A percentile compares a stretch with the other conserved stretches of the same genome.
phyloP scores from a whole-genome alignment of 2,888 invertebrate genomes.

The Cryptus viduatorius region DNA sequence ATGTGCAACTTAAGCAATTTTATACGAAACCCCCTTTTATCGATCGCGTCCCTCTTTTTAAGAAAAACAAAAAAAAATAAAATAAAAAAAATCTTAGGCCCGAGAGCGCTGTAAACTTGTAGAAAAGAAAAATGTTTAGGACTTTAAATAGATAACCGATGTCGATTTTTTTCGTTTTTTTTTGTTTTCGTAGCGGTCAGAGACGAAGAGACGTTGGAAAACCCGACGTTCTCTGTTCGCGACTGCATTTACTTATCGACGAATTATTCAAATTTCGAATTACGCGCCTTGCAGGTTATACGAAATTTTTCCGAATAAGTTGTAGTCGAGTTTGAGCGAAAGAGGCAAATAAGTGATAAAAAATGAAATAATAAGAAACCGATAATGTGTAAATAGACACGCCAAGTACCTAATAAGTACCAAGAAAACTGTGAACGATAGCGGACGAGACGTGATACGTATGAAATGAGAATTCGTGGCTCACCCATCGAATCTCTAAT shows the following conservation, averaged over 20 bases:
- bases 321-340: slow-evolving; percentile 56
- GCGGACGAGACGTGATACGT: slow-evolving; percentile 64
- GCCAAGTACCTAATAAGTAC: slow-evolving; percentile 71
- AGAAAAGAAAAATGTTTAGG: slow-evolving; percentile 57
- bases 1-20: slow-evolving; percentile 81
- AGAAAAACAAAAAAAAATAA: slow-evolving; percentile 56
- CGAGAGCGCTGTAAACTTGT: slow-evolving; percentile 34
- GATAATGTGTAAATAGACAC: slow-evolving; percentile 72
- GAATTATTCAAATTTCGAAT: slow-evolving; percentile 34
- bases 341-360: slow-evolving; percentile 63
- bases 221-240: slow-evolving; percentile 14
- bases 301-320: neutral
- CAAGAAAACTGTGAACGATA: slow-evolving; percentile 66
- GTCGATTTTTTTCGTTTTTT: slow-evolving; percentile 12
- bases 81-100: slow-evolving; percentile 22
- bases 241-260: slow-evolving; percentile 51
- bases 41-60: slow-evolving; percentile 76
- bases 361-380: slow-evolving; percentile 33
- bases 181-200: slow-evolving; percentile 22
- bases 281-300: slow-evolving; percentile 15
- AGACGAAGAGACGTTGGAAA: slow-evolving; percentile 1
- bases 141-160: slow-evolving; percentile 42
- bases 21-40: slow-evolving; percentile 80
- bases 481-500: neutral
- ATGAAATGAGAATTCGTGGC: neutral